phyloP scores from a whole-genome alignment of 2,113 vertebrate species.

The Anhinga rufa region DNA sequence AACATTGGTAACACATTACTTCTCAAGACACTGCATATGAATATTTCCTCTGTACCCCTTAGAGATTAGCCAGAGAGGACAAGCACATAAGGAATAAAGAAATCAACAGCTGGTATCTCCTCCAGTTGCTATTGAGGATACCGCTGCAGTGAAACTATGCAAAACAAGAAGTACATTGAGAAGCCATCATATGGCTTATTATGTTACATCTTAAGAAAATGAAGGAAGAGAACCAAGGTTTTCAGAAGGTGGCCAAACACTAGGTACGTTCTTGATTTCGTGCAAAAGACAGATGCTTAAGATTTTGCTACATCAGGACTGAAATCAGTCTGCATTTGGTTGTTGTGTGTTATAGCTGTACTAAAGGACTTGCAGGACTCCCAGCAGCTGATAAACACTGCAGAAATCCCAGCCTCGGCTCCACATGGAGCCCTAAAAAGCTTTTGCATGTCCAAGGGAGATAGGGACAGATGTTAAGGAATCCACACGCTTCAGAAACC shows the following conservation, averaged over 20 bases:
- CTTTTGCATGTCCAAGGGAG: not conserved
- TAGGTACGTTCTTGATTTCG: not conserved
- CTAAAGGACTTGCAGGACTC: not conserved
- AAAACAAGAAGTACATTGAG: conserved; percentile 9
- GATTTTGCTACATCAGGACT: not conserved
- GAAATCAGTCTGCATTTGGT: not conserved
- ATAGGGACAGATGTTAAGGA: fast-evolving
- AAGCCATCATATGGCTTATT: not conserved
- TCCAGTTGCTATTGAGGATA: not conserved
- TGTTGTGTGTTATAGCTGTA: fast-evolving
- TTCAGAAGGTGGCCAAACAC: not conserved
- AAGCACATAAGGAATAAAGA: not conserved
- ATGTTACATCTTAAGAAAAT: not conserved
- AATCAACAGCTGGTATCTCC: not conserved
- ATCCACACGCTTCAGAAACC: not conserved
- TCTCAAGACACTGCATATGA: not conserved
- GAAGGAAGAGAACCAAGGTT: not conserved
- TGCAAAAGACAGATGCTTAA: not conserved
- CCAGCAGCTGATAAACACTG: not conserved
- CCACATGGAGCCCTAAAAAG: not conserved
- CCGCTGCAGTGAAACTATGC: not conserved
- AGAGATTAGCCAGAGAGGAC: not conserved
- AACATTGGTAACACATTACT: not conserved
- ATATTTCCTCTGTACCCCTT: not conserved
- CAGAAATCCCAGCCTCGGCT: not conserved